phyloP scores from a whole-genome alignment of 2,888 invertebrate species.

The Microchrysa polita region DNA sequence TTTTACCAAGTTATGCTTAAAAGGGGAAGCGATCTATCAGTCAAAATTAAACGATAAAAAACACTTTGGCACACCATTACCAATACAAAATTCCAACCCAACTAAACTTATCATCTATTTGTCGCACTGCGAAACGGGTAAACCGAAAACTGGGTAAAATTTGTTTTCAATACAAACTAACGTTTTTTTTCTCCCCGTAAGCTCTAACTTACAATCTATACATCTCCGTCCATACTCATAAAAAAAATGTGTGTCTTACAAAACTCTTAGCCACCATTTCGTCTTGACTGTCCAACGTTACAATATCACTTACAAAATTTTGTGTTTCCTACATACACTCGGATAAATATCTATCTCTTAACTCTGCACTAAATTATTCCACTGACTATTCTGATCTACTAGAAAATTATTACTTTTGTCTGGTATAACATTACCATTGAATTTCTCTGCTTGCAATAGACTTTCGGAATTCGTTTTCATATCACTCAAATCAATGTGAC shows the following conservation, averaged over 20 bases:
- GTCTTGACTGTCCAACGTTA: background rate
- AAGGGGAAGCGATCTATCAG: background rate
- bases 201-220: background rate
- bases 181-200: no score
- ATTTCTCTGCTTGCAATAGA: conserved; percentile 40
- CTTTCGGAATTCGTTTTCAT: conserved; percentile 38
- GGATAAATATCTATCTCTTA: conserved; percentile 29
- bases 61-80: background rate
- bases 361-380: conserved; percentile 39
- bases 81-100: background rate
- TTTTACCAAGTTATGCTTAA: no score
- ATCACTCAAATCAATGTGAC: conserved; percentile 20
- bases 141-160: no score
- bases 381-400: conserved; percentile 22
- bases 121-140: background rate
- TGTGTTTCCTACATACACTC: background rate
- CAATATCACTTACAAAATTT: background rate
- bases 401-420: conserved; percentile 22
- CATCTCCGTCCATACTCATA: background rate
- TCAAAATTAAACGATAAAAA: background rate
- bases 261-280: background rate
- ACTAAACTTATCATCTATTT: background rate
- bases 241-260: background rate
- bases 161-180: no score
- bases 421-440: conserved; percentile 30